A percentile compares a stretch with the other conserved stretches of the same genome.
phyloP scores from a whole-genome alignment of 2,797 vertebrate genomes.

The Tangara arthus region DNA sequence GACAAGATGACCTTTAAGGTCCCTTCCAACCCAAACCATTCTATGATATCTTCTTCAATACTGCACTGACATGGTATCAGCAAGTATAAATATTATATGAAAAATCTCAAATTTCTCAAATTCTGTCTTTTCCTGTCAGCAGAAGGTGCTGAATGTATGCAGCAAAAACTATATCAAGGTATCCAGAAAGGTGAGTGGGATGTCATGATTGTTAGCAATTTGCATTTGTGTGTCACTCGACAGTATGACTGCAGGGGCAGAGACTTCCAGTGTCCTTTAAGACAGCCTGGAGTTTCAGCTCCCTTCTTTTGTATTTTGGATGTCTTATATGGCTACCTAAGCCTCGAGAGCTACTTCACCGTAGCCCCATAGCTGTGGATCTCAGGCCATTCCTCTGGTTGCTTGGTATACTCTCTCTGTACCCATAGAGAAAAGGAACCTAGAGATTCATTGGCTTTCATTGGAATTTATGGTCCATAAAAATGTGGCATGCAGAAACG shows the following conservation, averaged over 20 bases:
- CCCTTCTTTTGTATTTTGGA: background rate
- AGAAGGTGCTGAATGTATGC: background rate
- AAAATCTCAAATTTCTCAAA: background rate
- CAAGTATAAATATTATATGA: background rate
- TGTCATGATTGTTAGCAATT: background rate
- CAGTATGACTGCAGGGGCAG: background rate
- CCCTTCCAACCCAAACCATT: background rate
- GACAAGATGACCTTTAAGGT: background rate
- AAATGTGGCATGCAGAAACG: background rate
- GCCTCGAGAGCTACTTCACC: background rate
- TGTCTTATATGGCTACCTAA: background rate
- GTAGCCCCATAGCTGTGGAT: accelerated
- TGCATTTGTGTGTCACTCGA: background rate
- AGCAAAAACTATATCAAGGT: background rate
- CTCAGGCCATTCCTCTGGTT: background rate
- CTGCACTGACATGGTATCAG: background rate
- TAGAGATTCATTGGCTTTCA: background rate
- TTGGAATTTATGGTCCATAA: background rate
- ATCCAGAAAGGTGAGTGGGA: background rate
- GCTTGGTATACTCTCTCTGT: background rate
- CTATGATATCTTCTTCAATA: background rate
- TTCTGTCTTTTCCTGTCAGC: background rate
- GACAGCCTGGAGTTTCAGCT: background rate
- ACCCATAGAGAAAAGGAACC: background rate
- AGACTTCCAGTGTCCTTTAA: background rate